Conservation (phyloP, 2,113 vertebrate genomes). For the Anoplopoma fimbria region DNA sequence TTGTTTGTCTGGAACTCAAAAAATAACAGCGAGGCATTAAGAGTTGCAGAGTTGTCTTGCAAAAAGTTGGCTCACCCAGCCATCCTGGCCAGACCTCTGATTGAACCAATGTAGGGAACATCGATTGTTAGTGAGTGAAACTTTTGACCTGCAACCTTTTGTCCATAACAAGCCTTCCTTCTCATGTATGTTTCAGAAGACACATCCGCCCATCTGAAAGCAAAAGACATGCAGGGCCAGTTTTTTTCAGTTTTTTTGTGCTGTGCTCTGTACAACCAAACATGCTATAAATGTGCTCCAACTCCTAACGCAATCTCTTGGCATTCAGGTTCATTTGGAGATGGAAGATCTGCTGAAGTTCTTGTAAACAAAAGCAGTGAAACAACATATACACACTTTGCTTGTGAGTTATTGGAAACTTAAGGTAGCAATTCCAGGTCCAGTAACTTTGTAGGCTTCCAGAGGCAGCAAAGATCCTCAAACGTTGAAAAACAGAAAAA, state of each 20-base stretch:
- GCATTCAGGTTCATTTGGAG: not conserved
- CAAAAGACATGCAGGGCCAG: not conserved
- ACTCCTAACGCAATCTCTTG: not conserved
- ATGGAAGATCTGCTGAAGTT: not conserved
- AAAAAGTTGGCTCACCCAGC: not conserved
- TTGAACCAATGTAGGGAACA: not conserved
- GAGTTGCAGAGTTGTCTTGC: not conserved
- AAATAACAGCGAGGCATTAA: not conserved
- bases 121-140: not conserved
- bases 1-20: not conserved
- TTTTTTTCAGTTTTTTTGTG: not conserved
- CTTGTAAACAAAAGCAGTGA: no score
- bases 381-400: not conserved
- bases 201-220: not conserved
- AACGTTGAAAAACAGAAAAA: not conserved
- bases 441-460: no score
- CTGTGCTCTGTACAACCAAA: not conserved
- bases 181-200: conserved; percentile 3
- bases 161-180: not conserved
- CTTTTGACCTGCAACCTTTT: conserved; percentile 14
- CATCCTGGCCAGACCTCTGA: not conserved
- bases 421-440: not conserved
- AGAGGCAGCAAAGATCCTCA: not conserved
- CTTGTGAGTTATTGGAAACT: not conserved
- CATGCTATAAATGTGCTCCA: not conserved